These are phyloP conservation scores for Zaprionus gabonicus DNA, from an alignment of 1,140 invertebrate genomes.

Conservation along the genomic window DNA sequence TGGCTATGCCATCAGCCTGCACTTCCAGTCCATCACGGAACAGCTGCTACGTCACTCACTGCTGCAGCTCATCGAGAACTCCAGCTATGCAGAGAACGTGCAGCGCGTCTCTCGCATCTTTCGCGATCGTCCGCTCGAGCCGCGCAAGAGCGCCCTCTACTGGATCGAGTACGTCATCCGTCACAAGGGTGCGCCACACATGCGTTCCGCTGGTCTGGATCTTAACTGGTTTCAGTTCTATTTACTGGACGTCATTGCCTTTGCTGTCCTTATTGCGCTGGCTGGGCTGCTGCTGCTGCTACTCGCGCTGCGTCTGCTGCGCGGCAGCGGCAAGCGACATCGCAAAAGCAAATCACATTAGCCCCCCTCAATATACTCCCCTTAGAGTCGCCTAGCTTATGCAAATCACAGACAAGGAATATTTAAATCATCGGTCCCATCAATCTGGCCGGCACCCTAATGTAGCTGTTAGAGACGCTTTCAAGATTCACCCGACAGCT, in stretches of 20 bases:
- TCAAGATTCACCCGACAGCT: no score
- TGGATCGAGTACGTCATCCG: conserved; percentile 88
- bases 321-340: conserved; percentile 11
- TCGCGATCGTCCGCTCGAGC: conserved; percentile 85
- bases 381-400: neutral
- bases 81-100: conserved; percentile 82
- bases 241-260: conserved; percentile 86
- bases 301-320: conserved; percentile 40
- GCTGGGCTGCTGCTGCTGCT: neutral
- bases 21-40: conserved; percentile 78
- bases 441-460: no score
- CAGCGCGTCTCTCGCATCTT: conserved; percentile 85
- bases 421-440: no score
- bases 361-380: neutral
- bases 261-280: conserved; percentile 14
- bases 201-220: conserved; percentile 85
- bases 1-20: conserved; percentile 74
- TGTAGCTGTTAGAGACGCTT: no score
- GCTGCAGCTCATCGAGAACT: conserved; percentile 84
- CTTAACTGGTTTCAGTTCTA: conserved; percentile 87
- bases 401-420: neutral
- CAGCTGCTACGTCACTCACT: conserved; percentile 81
- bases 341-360: conserved; percentile 48
- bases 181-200: conserved; percentile 86
- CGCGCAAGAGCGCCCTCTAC: conserved; percentile 86